Percentiles rank a stretch among this genome's conserved stretches.
Conservation (phyloP, 1,140 invertebrate genomes). For the Trissolcus basalis region DNA sequence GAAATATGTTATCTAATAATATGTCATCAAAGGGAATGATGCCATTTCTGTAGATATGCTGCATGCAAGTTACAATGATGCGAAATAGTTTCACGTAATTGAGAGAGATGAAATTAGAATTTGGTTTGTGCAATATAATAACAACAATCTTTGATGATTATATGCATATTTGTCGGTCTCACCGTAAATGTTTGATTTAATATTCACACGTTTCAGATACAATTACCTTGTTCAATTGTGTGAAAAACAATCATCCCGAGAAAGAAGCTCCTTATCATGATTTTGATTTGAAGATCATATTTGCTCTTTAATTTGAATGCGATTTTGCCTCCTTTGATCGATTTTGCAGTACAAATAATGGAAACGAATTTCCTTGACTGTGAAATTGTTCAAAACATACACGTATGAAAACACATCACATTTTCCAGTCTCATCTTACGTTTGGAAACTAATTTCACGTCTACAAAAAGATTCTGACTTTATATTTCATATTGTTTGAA, state of each 20-base stretch:
- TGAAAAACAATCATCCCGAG: no score
- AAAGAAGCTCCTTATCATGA: no score
- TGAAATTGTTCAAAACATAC: no score
- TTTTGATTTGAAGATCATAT: background rate
- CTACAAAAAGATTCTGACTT: no score
- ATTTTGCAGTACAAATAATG: background rate
- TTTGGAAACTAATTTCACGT: no score
- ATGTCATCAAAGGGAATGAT: constrained; percentile 27
- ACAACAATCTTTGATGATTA: constrained; percentile 8
- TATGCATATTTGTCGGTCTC: constrained; percentile 2
- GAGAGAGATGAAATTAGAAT: constrained; percentile 40
- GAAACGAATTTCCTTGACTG: background rate
- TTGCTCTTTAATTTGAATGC: background rate
- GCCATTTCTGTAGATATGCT: constrained; percentile 20
- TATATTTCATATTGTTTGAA: no score
- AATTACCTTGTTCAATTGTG: no score
- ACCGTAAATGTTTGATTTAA: no score
- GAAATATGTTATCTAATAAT: constrained; percentile 20
- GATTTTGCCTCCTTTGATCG: background rate
- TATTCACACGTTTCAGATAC: no score
- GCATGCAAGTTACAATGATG: constrained; percentile 20
- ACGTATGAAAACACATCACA: no score
- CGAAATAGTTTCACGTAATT: constrained; percentile 40
- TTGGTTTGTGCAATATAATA: constrained; percentile 27
- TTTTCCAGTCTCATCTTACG: no score